Percentiles rank a stretch among this genome's conserved stretches.
Conservation (phyloP, 2,113 vertebrate genomes). For the Tenrec ecaudatus region DNA sequence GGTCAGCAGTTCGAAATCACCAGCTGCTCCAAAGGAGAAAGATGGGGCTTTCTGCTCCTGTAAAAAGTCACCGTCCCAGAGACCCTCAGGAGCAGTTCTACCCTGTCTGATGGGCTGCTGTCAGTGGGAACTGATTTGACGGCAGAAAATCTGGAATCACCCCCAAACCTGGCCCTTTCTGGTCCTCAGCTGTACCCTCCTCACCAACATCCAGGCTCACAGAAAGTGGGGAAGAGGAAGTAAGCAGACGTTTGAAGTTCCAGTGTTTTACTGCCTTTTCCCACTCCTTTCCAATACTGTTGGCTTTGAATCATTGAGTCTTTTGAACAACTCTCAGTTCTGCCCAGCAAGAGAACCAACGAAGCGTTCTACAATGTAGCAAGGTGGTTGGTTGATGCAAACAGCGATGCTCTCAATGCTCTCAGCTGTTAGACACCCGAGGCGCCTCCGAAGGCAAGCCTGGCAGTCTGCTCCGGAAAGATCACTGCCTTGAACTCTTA, state of each 20-base stretch:
- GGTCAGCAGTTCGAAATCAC: no score
- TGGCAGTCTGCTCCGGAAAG: background rate
- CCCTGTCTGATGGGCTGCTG: no score
- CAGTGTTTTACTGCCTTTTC: background rate
- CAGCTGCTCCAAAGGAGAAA: no score
- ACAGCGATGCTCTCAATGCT: background rate
- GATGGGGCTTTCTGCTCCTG: no score
- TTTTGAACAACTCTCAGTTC: background rate
- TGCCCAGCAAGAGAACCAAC: background rate
- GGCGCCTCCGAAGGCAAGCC: background rate
- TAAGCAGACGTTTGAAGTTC: constrained; percentile 32
- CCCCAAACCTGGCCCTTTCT: background rate
- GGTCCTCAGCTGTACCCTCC: no score
- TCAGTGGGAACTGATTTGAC: no score
- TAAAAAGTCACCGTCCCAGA: no score
- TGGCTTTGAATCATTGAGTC: constrained; percentile 33
- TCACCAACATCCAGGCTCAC: background rate
- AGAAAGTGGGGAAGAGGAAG: background rate
- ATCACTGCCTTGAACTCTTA: background rate
- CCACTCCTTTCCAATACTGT: background rate
- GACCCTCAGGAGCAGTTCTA: no score
- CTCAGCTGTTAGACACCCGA: background rate
- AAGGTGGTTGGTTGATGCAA: background rate
- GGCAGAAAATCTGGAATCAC: background rate
- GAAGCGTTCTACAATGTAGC: background rate